Conservation (phyloP, 1,140 invertebrate genomes). For the Drosophila jambulina region DNA sequence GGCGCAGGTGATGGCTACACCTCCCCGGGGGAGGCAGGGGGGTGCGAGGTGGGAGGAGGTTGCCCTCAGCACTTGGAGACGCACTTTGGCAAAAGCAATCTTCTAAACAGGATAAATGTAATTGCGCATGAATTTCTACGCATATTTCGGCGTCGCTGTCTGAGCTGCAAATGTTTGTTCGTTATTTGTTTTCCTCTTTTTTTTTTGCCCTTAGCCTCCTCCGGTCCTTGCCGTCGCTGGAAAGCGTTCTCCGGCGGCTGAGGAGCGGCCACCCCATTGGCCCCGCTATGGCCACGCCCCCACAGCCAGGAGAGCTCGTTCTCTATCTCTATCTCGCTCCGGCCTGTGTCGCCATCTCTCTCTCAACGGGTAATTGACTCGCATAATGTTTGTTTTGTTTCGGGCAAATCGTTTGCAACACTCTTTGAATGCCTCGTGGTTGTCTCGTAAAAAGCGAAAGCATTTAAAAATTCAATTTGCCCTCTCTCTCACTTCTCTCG, state of each 20-base stretch:
- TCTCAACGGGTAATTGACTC: slow-evolving; percentile 66
- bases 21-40: not conserved
- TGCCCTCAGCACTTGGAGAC: slow-evolving; percentile 73
- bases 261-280: slow-evolving; percentile 56
- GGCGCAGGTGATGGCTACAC: slow-evolving; percentile 35
- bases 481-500: slow-evolving; percentile 41
- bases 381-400: slow-evolving; percentile 76
- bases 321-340: slow-evolving; percentile 22
- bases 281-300: slow-evolving; percentile 60
- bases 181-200: slow-evolving; percentile 32
- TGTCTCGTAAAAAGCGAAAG: slow-evolving; percentile 78
- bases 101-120: slow-evolving; percentile 85
- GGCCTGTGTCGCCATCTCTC: slow-evolving; percentile 25
- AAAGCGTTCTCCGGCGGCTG: slow-evolving; percentile 38
- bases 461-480: slow-evolving; percentile 82
- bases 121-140: slow-evolving; percentile 85
- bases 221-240: slow-evolving; percentile 50
- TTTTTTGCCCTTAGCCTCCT: slow-evolving; percentile 3
- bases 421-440: slow-evolving; percentile 83
- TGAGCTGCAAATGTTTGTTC: slow-evolving; percentile 66
- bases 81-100: slow-evolving; percentile 82
- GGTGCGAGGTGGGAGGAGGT: slow-evolving; percentile 32
- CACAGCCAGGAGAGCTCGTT: slow-evolving; percentile 18
- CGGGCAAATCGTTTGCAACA: slow-evolving; percentile 81
- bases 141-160: slow-evolving; percentile 72